These are phyloP conservation scores for Polymixis lichenea DNA, from an alignment of 2,888 invertebrate genomes.

Conservation along the genomic window DNA sequence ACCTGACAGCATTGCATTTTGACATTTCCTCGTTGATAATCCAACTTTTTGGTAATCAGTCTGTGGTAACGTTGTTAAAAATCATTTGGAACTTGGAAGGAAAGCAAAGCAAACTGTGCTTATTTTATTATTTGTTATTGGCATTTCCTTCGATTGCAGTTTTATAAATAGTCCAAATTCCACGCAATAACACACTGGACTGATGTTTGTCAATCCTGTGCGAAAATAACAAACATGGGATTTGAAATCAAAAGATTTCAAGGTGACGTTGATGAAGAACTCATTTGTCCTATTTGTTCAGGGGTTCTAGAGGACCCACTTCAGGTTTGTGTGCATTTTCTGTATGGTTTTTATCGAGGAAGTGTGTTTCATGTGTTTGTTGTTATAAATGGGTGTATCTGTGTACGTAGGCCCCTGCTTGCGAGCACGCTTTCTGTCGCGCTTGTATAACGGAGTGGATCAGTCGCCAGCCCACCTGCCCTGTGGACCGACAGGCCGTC, in stretches of 20 bases:
- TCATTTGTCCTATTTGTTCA: conserved; percentile 98
- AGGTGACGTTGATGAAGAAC: conserved; percentile 98
- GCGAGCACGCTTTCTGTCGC: conserved; percentile 99
- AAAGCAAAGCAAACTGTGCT: conserved; percentile 60
- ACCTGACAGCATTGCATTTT: conserved; percentile 21
- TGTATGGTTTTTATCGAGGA: conserved; percentile 25
- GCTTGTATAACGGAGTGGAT: conserved; percentile 99
- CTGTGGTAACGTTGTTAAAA: conserved; percentile 49
- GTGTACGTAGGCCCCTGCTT: conserved; percentile 95
- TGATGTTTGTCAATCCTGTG: conserved; percentile 74
- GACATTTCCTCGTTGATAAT: conserved; percentile 23
- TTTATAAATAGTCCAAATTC: conserved; percentile 64
- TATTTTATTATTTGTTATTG: conserved; percentile 71
- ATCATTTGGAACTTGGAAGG: conserved; percentile 49
- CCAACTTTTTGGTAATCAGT: conserved; percentile 9
- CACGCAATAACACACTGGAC: conserved; percentile 60
- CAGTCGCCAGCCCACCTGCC: conserved; percentile 97
- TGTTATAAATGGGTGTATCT: conserved; percentile 36
- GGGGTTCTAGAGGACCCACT: conserved; percentile 98
- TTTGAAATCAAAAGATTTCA: conserved; percentile 98
- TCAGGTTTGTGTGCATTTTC: conserved; percentile 92
- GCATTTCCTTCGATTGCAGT: conserved; percentile 71
- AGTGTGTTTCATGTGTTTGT: conserved; percentile 14
- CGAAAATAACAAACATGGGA: conserved; percentile 93
- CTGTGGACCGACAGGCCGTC: conserved; percentile 97